A percentile compares a stretch with the other conserved stretches of the same genome.
These are phyloP conservation scores for Pterocles gutturalis DNA, from an alignment of 2,113 vertebrate genomes.

Conservation along the genomic window DNA sequence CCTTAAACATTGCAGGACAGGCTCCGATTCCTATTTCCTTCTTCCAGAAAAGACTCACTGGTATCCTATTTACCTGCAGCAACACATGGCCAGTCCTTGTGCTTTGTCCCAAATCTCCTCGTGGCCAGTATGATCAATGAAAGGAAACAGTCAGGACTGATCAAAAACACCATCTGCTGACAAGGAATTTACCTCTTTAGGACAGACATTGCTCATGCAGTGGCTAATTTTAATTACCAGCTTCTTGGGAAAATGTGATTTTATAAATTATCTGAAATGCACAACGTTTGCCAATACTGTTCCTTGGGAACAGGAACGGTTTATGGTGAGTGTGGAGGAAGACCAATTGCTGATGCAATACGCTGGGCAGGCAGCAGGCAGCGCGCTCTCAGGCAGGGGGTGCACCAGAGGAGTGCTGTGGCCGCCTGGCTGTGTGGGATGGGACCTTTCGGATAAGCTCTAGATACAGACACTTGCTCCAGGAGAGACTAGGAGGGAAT, in stretches of 20 bases:
- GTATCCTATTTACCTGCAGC: not conserved
- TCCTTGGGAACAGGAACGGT: not conserved
- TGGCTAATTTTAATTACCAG: not conserved
- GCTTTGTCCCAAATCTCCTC: not conserved
- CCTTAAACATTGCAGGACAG: not conserved
- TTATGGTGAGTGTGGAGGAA: not conserved
- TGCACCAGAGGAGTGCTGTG: not conserved
- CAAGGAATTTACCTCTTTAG: not conserved
- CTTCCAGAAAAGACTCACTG: not conserved
- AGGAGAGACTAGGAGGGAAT: not conserved
- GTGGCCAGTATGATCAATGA: not conserved
- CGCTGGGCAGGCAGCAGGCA: not conserved
- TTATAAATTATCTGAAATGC: not conserved
- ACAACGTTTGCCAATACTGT: constrained; percentile 8
- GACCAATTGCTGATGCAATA: not conserved
- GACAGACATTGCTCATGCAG: constrained; percentile 25
- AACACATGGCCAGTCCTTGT: not conserved
- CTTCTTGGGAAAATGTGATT: constrained; percentile 26
- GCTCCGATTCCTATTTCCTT: not conserved
- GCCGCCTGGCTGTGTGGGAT: not conserved
- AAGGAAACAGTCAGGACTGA: constrained; percentile 20
- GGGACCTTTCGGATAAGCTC: not conserved
- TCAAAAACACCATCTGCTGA: constrained; percentile 54
- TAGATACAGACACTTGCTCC: not conserved
- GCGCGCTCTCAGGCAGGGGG: rapidly evolving